phyloP scores from a whole-genome alignment of 1,140 invertebrate species.

The Trachelipus rathkii region DNA sequence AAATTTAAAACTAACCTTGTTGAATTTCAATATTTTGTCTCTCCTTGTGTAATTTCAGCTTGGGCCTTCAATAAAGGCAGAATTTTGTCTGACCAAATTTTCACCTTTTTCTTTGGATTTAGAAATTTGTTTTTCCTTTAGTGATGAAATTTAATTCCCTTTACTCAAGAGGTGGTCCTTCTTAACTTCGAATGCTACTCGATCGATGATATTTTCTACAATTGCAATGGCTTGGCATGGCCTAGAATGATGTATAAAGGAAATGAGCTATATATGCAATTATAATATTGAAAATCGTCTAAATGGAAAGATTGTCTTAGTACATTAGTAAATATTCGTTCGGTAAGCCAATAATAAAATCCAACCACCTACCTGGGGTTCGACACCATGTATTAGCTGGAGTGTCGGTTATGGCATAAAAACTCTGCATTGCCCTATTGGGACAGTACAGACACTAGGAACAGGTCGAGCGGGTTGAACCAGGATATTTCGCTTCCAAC shows the following conservation, averaged over 20 bases:
- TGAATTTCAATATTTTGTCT: slow-evolving; percentile 31
- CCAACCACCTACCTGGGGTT: slow-evolving; percentile 46
- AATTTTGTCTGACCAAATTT: slow-evolving; percentile 27
- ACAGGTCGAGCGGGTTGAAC: neutral
- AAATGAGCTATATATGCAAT: neutral
- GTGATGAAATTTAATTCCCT: slow-evolving; percentile 49
- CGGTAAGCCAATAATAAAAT: neutral
- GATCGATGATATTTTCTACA: slow-evolving; percentile 76
- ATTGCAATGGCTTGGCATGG: slow-evolving; percentile 50
- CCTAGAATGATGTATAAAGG: slow-evolving; percentile 13
- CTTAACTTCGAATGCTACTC: slow-evolving; percentile 63
- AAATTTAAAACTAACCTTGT: slow-evolving; percentile 24
- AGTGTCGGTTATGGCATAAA: slow-evolving; percentile 45
- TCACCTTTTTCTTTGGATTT: slow-evolving; percentile 10
- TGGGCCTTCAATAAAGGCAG: slow-evolving; percentile 31
- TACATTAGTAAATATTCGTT: too few relatives aligned
- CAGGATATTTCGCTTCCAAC: slow-evolving; percentile 1
- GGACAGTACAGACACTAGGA: slow-evolving; percentile 34
- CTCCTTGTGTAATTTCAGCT: slow-evolving; percentile 17
- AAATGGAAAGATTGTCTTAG: too few relatives aligned
- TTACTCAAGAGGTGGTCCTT: slow-evolving; percentile 63
- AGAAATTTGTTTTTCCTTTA: slow-evolving; percentile 46
- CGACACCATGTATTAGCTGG: slow-evolving; percentile 44
- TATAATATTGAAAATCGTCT: too few relatives aligned
- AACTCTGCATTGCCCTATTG: slow-evolving; percentile 23